phyloP scores from a whole-genome alignment of 2,113 vertebrate species.

The Callocephalon fimbriatum region DNA sequence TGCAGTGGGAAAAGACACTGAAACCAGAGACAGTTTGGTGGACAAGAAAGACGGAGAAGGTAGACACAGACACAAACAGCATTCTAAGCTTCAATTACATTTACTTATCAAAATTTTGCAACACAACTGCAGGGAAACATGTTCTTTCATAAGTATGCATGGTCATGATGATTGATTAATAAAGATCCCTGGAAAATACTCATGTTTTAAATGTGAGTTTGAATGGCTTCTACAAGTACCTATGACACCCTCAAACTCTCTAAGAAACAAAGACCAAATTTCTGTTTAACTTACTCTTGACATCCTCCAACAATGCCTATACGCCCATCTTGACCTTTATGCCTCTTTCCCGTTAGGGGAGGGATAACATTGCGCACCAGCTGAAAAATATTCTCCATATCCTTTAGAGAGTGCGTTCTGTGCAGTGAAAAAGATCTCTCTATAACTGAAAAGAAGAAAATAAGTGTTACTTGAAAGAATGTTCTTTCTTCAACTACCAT shows the following conservation, averaged over 20 bases:
- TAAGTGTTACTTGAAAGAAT: background rate
- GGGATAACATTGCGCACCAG: slow-evolving; percentile 89
- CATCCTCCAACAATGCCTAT: slow-evolving; percentile 94
- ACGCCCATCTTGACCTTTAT: slow-evolving; percentile 95
- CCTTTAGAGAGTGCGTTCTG: slow-evolving; percentile 72
- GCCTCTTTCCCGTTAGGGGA: slow-evolving; percentile 85
- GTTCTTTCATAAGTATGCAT: background rate
- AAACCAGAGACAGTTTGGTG: background rate
- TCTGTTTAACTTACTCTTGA: slow-evolving; percentile 87
- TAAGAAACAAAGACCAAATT: background rate
- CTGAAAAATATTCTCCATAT: slow-evolving; percentile 87
- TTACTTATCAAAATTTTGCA: background rate
- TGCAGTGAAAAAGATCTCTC: slow-evolving; percentile 83
- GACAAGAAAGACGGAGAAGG: background rate
- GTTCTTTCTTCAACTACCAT: background rate
- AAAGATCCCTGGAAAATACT: background rate
- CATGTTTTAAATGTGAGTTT: background rate
- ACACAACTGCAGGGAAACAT: background rate
- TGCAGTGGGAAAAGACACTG: background rate
- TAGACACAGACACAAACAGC: background rate
- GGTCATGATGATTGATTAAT: background rate
- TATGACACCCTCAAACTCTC: background rate
- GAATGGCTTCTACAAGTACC: background rate
- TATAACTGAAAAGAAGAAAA: slow-evolving; percentile 82
- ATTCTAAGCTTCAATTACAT: background rate